Evolutionary conservation across 1,140 invertebrate genomes (phyloP).

Genomic region (Drosophila insularis): DNA sequence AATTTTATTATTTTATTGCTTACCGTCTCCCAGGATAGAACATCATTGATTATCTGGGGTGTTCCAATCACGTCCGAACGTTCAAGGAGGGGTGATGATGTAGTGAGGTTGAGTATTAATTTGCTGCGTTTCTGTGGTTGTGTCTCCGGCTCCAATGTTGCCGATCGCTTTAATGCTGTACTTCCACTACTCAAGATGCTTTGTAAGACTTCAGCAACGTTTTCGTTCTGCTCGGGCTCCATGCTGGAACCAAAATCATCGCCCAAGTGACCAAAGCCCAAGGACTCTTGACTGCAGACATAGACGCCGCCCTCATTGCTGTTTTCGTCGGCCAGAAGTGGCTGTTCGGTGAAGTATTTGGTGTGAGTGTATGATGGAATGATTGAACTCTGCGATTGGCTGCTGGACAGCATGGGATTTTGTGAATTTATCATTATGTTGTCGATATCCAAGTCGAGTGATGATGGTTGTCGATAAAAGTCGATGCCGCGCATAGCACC

Average conservation of each 20-base stretch:
- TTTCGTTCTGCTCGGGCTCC: constrained; percentile 16
- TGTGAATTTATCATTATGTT: constrained; percentile 39
- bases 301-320: constrained; percentile 32
- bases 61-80: constrained; percentile 42
- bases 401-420: constrained; percentile 44
- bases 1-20: background rate
- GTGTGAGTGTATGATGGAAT: constrained; percentile 25
- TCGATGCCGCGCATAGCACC: constrained; percentile 28
- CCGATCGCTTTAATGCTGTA: constrained; percentile 42
- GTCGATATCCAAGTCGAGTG: constrained; percentile 43
- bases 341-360: constrained; percentile 48
- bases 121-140: constrained; percentile 49
- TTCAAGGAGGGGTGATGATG: constrained; percentile 2
- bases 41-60: constrained; percentile 49
- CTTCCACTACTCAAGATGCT: constrained; percentile 10
- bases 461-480: constrained; percentile 29
- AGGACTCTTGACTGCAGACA: constrained; percentile 49
- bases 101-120: constrained; percentile 37
- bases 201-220: constrained; percentile 26
- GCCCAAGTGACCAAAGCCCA: constrained; percentile 51
- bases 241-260: constrained; percentile 20
- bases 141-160: constrained; percentile 31
- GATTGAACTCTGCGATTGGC: constrained; percentile 29
- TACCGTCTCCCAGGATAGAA: constrained; percentile 43
- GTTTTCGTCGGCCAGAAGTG: constrained; percentile 40